Conservation (phyloP, 2,113 vertebrate species). For the Chaetops frenatus region DNA sequence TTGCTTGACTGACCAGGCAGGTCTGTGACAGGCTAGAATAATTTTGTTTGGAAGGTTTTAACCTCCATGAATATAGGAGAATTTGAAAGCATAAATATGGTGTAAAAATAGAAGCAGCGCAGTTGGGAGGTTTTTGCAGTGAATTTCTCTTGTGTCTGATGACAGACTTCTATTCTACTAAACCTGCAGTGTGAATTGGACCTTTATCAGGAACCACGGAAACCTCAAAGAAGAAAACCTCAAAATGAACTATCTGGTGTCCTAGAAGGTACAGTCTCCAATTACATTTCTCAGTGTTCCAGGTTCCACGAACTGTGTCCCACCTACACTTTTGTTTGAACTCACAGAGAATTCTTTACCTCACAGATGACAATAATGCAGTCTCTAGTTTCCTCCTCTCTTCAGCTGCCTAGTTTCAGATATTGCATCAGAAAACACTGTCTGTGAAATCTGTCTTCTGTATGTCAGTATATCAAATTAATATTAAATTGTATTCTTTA, state of each 20-base stretch:
- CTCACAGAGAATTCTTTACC: background rate
- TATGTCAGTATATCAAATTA: background rate
- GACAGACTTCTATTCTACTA: background rate
- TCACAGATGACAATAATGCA: background rate
- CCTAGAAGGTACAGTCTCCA: background rate
- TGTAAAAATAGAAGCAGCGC: background rate
- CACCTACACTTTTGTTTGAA: fast-evolving
- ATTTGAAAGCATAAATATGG: background rate
- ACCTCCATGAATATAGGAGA: background rate
- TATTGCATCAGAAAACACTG: background rate
- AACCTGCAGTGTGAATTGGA: background rate
- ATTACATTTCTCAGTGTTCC: background rate
- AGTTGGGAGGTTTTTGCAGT: background rate
- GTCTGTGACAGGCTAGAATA: background rate
- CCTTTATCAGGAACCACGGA: background rate
- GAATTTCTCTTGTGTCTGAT: background rate
- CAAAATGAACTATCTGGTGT: background rate
- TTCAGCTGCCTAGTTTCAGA: background rate
- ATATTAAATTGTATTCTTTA: background rate
- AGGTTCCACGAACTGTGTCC: background rate
- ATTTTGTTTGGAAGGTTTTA: background rate
- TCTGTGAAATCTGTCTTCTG: background rate
- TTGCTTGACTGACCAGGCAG: background rate
- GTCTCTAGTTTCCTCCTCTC: background rate
- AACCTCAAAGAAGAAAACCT: background rate